A percentile compares a stretch with the other conserved stretches of the same genome.
These are phyloP conservation scores for Falco punctatus DNA, from an alignment of 2,113 vertebrate species.

Conservation along the genomic window DNA sequence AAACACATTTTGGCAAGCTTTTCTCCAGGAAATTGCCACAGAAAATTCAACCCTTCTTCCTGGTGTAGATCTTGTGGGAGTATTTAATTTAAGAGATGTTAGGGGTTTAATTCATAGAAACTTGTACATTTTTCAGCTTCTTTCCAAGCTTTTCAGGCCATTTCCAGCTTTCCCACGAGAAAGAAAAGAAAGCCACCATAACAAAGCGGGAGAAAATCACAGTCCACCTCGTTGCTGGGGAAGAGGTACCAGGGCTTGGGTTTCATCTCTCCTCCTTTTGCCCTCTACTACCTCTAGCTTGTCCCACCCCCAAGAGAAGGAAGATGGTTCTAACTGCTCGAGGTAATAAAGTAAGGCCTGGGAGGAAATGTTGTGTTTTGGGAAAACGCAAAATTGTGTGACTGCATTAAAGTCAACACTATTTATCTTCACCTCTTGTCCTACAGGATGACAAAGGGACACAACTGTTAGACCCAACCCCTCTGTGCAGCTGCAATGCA, in stretches of 20 bases:
- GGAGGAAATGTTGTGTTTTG: slow-evolving; percentile 81
- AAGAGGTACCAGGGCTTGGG: not conserved
- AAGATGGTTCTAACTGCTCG: slow-evolving; percentile 24
- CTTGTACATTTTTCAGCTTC: not conserved
- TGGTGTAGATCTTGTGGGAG: not conserved
- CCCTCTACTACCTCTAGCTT: not conserved
- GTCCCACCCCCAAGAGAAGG: not conserved
- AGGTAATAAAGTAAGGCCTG: slow-evolving; percentile 58
- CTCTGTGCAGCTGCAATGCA: slow-evolving; percentile 81
- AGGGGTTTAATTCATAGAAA: not conserved
- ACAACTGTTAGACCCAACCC: slow-evolving; percentile 83
- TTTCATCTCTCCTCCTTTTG: slow-evolving; percentile 14
- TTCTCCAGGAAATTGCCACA: not conserved
- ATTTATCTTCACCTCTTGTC: slow-evolving; percentile 87
- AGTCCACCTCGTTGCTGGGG: not conserved
- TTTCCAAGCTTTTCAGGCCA: not conserved
- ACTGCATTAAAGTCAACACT: slow-evolving; percentile 82
- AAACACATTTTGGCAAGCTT: not conserved
- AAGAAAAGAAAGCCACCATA: slow-evolving; percentile 54
- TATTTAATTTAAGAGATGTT: not conserved
- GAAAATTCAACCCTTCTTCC: not conserved
- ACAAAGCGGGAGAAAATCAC: slow-evolving; percentile 51
- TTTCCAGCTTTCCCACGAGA: slow-evolving; percentile 62
- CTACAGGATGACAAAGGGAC: slow-evolving; percentile 72
- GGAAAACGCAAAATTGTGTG: slow-evolving; percentile 76